Base-by-base conservation (phyloP, 2,888 invertebrate genomes). In the Oligia fasciuncula region DNA sequence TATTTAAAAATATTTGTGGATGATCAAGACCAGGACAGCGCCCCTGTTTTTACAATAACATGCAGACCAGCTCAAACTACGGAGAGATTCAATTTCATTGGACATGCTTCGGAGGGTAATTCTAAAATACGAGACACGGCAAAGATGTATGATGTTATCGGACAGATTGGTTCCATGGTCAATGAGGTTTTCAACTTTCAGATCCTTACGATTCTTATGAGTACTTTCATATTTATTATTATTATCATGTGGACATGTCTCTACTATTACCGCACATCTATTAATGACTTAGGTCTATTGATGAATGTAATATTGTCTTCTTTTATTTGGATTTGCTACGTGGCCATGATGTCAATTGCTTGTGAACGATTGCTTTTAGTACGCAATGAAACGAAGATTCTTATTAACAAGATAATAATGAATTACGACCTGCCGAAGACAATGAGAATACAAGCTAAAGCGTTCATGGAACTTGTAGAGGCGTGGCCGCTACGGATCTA, bases 381-480 rank as follows among this genome's bases (percentile, higher is more conserved):
- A 17, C 91, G 94, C 46, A 92, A 91, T 49, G 82, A 87, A 17
- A 94, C 94, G 0, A 94, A 92, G 81, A 88, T 92, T 40, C 88
- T 95, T 49, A 91, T 95, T 9, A 94, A 95, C 77, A 93, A 95
- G 79, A 83, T 95, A 4, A 92, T 95, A 62, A 95, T 94, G 93
- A 92, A 94, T 85, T 95, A 95, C 73, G 91, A 92, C 40, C 87
- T 94, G 11, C 94, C 95, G 3, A 92, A 90, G 77, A 87, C 85
- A 3, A 93, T 94, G 90, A 88, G 95, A 68, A 86, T 91, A 14
- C 94, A 95, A 87, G 94, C 94, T 4, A 95, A 95, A 85, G 93
- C 93, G 2, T 95, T 96, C 69, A 93, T 94, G 91, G 93, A 94
- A 70, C 79, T 95, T 11, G 91, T 94, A 35, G 93, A 95, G 65